These are phyloP conservation scores for Drosophila orosa DNA, from an alignment of 1,140 invertebrate species.

Conservation along the genomic window DNA sequence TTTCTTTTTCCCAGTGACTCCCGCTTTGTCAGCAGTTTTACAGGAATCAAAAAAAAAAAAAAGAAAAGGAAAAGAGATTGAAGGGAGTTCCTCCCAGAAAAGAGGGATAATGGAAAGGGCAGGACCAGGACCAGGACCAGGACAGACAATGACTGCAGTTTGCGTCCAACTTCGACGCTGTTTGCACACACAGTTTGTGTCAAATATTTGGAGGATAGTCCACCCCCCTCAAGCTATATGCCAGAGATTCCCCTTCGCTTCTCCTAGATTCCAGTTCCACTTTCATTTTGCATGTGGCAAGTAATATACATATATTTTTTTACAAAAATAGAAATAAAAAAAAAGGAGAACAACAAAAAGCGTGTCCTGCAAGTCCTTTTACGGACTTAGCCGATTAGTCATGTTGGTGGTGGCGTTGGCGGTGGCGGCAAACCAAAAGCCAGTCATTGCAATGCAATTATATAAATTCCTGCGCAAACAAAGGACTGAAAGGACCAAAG, in stretches of 20 bases:
- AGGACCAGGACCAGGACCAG: neutral
- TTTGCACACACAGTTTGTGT: conserved; percentile 38
- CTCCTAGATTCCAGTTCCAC: neutral
- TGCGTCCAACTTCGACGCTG: conserved; percentile 21
- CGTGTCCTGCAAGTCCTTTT: conserved; percentile 8
- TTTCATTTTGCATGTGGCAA: conserved; percentile 40
- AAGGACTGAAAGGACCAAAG: conserved; percentile 1
- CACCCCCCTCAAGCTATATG: neutral
- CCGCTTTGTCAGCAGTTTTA: conserved; percentile 24
- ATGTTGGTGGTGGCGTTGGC: conserved; percentile 4
- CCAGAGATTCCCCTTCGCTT: neutral
- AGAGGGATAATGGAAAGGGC: neutral
- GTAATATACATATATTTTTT: conserved; percentile 21
- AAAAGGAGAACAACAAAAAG: neutral
- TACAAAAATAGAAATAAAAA: conserved; percentile 20
- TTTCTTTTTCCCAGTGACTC: neutral
- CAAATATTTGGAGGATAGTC: conserved; percentile 47
- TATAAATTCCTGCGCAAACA: conserved; percentile 22
- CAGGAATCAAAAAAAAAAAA: conserved; percentile 7
- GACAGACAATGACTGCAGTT: conserved; percentile 29
- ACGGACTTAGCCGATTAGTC: conserved; percentile 20
- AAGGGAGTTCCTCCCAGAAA: too few relatives aligned
- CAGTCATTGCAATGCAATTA: conserved; percentile 39
- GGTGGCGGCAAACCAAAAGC: neutral
- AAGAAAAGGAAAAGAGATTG: neutral